Percentiles rank a stretch among this genome's conserved stretches.
Conservation (phyloP, 2,888 invertebrate species). For the Drosophila picticornis region DNA sequence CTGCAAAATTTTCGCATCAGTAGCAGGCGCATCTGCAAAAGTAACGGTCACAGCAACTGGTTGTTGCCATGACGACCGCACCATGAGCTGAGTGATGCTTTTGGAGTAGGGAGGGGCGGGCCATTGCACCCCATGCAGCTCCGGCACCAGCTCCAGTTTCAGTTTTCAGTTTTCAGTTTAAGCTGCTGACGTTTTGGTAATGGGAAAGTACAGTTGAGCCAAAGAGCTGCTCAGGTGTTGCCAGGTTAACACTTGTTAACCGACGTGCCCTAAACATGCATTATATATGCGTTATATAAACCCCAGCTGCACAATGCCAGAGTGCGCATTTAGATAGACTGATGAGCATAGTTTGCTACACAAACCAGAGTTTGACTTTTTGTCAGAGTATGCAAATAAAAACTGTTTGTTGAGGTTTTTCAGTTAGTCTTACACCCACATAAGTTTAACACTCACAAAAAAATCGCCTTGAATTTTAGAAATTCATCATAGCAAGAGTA, state of each 20-base stretch:
- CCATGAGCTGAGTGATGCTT: background rate
- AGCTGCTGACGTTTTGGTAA: constrained; percentile 21
- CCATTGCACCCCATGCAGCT: background rate
- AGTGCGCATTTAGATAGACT: constrained; percentile 1
- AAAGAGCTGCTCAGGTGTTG: constrained; percentile 32
- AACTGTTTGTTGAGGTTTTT: background rate
- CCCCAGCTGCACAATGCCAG: background rate
- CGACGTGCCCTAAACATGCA: constrained; percentile 13
- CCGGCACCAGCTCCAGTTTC: constrained; percentile 20
- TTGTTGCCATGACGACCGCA: constrained; percentile 65
- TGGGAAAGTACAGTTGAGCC: constrained; percentile 55
- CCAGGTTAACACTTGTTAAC: constrained; percentile 14
- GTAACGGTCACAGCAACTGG: constrained; percentile 58
- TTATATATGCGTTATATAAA: constrained; percentile 2
- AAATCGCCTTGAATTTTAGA: background rate
- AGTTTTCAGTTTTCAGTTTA: constrained; percentile 23
- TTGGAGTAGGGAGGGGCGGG: background rate
- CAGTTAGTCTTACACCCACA: background rate
- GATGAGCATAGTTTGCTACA: constrained; percentile 1
- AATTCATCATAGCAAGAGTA: background rate
- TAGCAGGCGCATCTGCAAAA: constrained; percentile 1
- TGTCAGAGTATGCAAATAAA: background rate
- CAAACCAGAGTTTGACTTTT: background rate
- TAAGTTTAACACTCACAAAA: background rate
- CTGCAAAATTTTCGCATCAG: constrained; percentile 50